phyloP scores from a whole-genome alignment of 2,888 invertebrate species.

The Drosophila longiperda region DNA sequence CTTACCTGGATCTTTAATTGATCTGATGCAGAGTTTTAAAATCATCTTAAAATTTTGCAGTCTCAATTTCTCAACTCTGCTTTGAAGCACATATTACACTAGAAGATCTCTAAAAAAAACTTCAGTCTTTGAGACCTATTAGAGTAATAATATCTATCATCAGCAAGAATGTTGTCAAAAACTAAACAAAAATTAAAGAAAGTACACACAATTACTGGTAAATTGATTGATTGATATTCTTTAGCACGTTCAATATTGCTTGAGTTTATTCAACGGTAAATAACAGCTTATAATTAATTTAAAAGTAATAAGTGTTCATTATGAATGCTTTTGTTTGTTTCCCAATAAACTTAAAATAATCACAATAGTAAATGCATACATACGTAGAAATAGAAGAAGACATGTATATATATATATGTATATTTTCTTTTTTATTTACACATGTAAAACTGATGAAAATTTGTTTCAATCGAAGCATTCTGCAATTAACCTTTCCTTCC shows the following conservation, averaged over 20 bases:
- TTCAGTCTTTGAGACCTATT: background rate
- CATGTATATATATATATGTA: background rate
- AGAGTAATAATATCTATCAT: background rate
- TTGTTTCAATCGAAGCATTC: conserved; percentile 27
- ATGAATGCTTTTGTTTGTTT: conserved; percentile 34
- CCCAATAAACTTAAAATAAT: conserved; percentile 48
- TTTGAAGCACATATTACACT: background rate
- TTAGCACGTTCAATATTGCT: conserved; percentile 27
- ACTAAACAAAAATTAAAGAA: background rate
- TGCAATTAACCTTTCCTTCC: conserved; percentile 4
- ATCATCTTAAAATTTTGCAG: background rate
- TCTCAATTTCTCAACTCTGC: background rate
- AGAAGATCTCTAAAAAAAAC: background rate
- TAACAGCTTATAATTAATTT: conserved; percentile 49
- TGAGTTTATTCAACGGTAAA: conserved; percentile 49
- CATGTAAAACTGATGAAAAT: conserved; percentile 29
- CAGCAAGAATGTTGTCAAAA: background rate
- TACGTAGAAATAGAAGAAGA: conserved; percentile 28
- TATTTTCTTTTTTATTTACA: conserved; percentile 39
- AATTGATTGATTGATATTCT: conserved; percentile 10
- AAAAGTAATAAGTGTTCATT: conserved; percentile 43
- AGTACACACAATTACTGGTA: background rate
- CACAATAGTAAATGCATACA: conserved; percentile 53
- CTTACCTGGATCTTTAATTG: background rate
- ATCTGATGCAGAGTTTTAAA: background rate